phyloP scores from a whole-genome alignment of 2,113 vertebrate species.

The Oenanthe melanoleuca region DNA sequence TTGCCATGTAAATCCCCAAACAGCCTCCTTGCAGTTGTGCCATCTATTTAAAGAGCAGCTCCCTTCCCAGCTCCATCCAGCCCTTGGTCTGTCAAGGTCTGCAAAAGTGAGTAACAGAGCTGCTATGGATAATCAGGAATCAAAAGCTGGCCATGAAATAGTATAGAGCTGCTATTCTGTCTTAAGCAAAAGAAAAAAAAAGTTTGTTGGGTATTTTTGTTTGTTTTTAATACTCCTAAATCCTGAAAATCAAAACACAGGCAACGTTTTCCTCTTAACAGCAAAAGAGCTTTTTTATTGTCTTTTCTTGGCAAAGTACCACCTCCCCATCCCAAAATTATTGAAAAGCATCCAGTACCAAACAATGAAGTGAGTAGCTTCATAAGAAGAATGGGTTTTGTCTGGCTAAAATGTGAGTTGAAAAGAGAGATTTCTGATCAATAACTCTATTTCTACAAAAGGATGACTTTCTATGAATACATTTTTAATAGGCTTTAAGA shows the following conservation, averaged over 20 bases:
- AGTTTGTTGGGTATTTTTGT: too few relatives aligned
- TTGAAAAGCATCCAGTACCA: background rate
- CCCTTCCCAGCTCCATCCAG: background rate
- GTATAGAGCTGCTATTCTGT: background rate
- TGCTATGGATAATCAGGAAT: background rate
- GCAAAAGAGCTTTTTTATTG: background rate
- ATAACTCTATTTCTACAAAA: background rate
- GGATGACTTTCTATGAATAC: background rate
- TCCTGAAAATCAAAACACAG: background rate
- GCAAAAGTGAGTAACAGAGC: fast-evolving
- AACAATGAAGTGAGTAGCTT: background rate
- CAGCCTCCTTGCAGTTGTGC: background rate
- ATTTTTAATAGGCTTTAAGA: background rate
- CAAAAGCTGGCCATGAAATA: background rate
- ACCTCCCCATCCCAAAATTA: background rate
- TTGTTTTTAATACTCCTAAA: background rate
- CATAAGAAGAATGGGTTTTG: background rate
- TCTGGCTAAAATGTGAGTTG: background rate
- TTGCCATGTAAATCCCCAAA: background rate
- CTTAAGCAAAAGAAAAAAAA: background rate
- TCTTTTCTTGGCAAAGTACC: background rate
- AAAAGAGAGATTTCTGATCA: slow-evolving; percentile 13
- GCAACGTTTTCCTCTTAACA: background rate
- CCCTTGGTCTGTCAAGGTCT: background rate
- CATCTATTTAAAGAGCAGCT: background rate